These are phyloP conservation scores for Brachycybe producta DNA, from an alignment of 2,888 invertebrate genomes.

Conservation along the genomic window DNA sequence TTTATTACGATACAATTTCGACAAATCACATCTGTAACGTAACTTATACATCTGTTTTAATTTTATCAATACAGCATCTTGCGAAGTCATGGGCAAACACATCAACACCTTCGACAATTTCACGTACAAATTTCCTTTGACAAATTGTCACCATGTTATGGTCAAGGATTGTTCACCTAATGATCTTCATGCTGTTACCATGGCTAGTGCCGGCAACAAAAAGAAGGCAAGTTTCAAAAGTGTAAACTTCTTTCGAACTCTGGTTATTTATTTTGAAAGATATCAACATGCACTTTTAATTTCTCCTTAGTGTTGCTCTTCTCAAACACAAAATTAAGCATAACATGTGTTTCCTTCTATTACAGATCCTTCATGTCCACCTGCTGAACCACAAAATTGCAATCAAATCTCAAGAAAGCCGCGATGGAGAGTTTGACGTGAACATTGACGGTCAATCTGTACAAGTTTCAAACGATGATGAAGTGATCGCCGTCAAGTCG, in stretches of 20 bases:
- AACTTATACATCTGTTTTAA: too few species aligned
- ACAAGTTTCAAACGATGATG: not conserved
- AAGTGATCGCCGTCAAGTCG: not conserved
- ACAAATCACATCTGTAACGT: too few species aligned
- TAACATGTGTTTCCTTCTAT: not conserved
- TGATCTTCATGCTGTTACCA: not conserved
- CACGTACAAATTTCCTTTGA: slow-evolving; percentile 25
- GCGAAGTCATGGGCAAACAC: slow-evolving; percentile 19
- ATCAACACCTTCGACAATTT: slow-evolving; percentile 29
- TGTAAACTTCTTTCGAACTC: too few species aligned
- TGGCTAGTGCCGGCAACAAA: not conserved
- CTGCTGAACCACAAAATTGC: not conserved
- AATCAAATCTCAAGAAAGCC: not conserved
- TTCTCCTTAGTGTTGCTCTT: not conserved
- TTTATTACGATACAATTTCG: too few species aligned
- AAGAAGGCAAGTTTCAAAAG: not conserved
- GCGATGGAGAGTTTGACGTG: not conserved
- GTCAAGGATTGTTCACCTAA: slow-evolving; percentile 33
- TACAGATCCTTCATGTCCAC: not conserved
- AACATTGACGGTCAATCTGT: not conserved
- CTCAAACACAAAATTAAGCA: not conserved
- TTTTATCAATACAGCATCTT: not conserved
- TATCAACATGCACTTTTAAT: not conserved
- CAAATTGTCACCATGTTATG: slow-evolving; percentile 32
- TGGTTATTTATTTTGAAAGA: too few species aligned